Base-by-base conservation (phyloP, 2,888 invertebrate species). In the Choristoneura rosaceana region DNA sequence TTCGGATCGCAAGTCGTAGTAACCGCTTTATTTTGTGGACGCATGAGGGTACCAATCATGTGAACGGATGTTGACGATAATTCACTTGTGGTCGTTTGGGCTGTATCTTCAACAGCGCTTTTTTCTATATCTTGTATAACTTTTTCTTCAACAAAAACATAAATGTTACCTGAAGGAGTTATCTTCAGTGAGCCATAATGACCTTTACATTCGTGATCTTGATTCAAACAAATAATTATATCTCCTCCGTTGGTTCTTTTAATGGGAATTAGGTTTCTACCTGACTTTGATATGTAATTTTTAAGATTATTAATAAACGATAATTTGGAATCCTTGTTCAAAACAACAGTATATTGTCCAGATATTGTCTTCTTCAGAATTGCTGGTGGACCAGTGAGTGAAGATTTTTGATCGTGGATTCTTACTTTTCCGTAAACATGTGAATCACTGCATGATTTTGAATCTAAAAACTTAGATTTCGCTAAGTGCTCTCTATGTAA, bases 161-260 rank as follows among this genome's bases (percentile, higher is more conserved):
- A 87, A 75, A 91, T 82, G 75, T 86, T 88, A 25, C 89, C 89
- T 0, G 90, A 89, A 10, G 82, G 73, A 45, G 87, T 84, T 5
- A 90, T 84, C 80, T 87, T 90, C 25, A 92, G 77, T 33, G 84
- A 82, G 47, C 84, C 86, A 74, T 81, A 81, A 60, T 80, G 75
- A 25, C 70, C 77, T 43, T 78, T 80, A 7, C 47, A 67, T 43
- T 81, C 74, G 3, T 73, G 69, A 14, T 82, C 76, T n/a, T 67
- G 77, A 71, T 82, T 82, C 47, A 89, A 76, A 61, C 66, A 69
- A 70, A 90, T 84, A 5, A 74, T 80, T 25, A 89, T 85, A 77
- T 88, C 82, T 4, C 86, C 87, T 9, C 86, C 82, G 2, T 83
- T 77, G 0, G 83, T 81, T 64, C 73, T 81, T 62, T 79, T 85